phyloP scores from a whole-genome alignment of 37 sponge, comb jelly and placozoan species.

The Hexactinellida sp. region DNA sequence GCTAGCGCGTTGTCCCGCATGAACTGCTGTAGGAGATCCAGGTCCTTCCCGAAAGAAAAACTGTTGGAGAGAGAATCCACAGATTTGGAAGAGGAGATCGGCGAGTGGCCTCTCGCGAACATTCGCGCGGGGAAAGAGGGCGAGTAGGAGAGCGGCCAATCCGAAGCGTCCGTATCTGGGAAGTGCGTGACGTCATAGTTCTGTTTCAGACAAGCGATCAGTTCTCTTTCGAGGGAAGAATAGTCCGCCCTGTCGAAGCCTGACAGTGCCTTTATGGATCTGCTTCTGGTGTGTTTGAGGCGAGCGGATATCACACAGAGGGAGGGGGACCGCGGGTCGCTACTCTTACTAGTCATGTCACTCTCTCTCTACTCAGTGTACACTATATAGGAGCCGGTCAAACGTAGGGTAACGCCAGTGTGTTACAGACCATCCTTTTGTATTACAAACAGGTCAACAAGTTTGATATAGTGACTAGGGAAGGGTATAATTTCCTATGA shows the following conservation, averaged over 20 bases:
- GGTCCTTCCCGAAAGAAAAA: neutral
- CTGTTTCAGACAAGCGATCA: neutral
- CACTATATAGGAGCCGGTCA: too few relatives aligned
- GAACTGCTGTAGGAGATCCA: neutral
- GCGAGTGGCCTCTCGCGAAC: neutral
- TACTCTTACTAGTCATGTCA: too few relatives aligned
- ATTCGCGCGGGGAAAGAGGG: conserved; percentile 7
- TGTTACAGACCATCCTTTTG: too few relatives aligned
- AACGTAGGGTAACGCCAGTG: too few relatives aligned
- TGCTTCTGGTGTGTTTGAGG: neutral
- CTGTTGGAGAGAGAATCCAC: neutral
- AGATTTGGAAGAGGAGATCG: neutral
- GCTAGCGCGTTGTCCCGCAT: neutral
- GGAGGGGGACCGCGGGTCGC: neutral
- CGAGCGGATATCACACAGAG: neutral
- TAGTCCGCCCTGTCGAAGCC: neutral
- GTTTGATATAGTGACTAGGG: too few relatives aligned
- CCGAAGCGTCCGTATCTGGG: neutral
- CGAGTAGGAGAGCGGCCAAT: neutral
- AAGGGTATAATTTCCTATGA: too few relatives aligned
- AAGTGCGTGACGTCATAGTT: neutral
- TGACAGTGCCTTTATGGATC: neutral
- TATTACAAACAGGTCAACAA: too few relatives aligned
- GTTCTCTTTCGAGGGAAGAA: neutral
- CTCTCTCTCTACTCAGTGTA: too few relatives aligned